These are phyloP conservation scores for Siphlonurus alternatus DNA, from an alignment of 2,888 invertebrate species.

Conservation along the genomic window DNA sequence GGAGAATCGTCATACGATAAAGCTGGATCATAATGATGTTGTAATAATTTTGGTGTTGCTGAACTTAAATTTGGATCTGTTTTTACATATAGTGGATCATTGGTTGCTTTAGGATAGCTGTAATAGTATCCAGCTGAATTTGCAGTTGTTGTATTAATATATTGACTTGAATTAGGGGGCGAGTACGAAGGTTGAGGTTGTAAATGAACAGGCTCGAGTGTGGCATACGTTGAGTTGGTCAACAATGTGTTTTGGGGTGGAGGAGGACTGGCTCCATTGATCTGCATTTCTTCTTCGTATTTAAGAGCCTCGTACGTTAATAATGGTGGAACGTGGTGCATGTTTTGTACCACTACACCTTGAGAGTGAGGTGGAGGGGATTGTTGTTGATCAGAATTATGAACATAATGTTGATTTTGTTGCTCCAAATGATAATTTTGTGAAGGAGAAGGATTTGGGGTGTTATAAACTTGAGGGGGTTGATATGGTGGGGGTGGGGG, in stretches of 20 bases:
- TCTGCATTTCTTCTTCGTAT: not conserved
- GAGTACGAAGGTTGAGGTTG: not conserved
- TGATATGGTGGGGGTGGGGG: conserved; percentile 7
- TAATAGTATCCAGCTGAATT: not conserved
- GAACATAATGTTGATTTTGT: not conserved
- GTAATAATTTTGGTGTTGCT: not conserved
- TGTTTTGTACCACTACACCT: not conserved
- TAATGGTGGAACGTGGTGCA: not conserved
- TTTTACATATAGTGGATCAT: not conserved
- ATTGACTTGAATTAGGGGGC: not conserved
- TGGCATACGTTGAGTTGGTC: not conserved
- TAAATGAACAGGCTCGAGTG: conserved; percentile 1
- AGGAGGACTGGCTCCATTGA: not conserved
- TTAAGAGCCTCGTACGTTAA: not conserved
- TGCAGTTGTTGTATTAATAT: not conserved
- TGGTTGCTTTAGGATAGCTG: not conserved
- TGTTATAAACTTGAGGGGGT: conserved; percentile 32
- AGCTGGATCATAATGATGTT: not conserved
- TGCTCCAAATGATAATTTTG: not conserved
- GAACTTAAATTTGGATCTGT: not conserved
- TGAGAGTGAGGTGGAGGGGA: not conserved
- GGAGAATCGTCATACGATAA: not conserved
- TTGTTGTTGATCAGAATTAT: not conserved
- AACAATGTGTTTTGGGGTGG: not conserved
- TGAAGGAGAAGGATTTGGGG: not conserved